These are phyloP conservation scores for Eretmocerus hayati DNA, from an alignment of 2,888 invertebrate genomes.

Conservation along the genomic window DNA sequence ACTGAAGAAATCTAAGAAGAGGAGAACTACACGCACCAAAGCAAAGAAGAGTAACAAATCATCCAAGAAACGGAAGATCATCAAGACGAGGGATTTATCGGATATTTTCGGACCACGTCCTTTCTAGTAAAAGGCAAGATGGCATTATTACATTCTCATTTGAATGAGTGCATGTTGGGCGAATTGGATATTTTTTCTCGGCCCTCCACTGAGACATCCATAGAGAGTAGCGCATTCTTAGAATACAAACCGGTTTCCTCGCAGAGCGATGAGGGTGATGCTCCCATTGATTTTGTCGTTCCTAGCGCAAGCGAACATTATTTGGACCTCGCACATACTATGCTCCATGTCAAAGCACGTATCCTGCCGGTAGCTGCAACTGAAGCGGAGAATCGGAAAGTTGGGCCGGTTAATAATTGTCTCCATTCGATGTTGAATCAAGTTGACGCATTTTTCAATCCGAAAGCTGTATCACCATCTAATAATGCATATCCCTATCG, in stretches of 20 bases:
- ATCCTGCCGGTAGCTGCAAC: neutral
- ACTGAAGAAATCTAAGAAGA: neutral
- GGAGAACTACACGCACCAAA: neutral
- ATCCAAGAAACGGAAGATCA: neutral
- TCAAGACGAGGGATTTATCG: neutral
- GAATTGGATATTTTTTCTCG: constrained; percentile 6
- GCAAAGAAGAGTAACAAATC: too few relatives aligned
- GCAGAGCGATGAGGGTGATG: constrained; percentile 21
- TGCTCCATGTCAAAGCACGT: constrained; percentile 20
- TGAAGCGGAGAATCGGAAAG: neutral
- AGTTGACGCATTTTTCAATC: constrained; percentile 29
- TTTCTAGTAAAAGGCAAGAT: too few relatives aligned
- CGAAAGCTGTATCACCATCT: constrained; percentile 26
- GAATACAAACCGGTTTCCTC: constrained; percentile 22
- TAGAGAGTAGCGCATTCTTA: constrained; percentile 25
- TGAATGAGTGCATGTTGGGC: neutral
- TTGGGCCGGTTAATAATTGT: constrained; percentile 25
- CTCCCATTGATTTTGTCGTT: constrained; percentile 28
- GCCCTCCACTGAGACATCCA: constrained; percentile 27
- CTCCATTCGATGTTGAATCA: constrained; percentile 27
- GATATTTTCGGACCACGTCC: constrained; percentile 1
- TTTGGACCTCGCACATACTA: constrained; percentile 26
- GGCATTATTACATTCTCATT: too few relatives aligned
- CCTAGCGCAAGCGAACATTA: constrained; percentile 27
- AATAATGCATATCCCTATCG: too few relatives aligned